Conservation (phyloP, 2,113 vertebrate genomes). For the Eretmochelys imbricata region DNA sequence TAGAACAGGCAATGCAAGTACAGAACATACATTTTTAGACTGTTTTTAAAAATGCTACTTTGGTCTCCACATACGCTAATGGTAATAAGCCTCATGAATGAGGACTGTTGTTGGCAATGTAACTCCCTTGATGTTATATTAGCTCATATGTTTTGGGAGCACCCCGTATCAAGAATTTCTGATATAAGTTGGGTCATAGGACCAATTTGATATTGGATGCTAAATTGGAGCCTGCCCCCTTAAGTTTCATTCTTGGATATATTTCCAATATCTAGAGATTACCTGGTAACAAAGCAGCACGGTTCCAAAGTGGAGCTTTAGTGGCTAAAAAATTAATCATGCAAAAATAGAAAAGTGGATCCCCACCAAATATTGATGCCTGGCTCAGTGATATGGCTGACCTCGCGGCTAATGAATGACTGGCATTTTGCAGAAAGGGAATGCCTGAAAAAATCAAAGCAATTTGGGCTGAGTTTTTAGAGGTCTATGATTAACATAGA, state of each 20-base stretch:
- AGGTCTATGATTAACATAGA: not conserved
- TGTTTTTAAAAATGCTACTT: not conserved
- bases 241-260: not conserved
- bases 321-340: not conserved
- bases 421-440: not conserved
- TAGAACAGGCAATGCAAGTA: not conserved
- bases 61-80: not conserved
- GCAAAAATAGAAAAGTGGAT: not conserved
- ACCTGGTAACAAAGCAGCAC: not conserved
- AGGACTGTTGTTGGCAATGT: not conserved
- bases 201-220: not conserved
- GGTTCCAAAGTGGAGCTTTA: not conserved
- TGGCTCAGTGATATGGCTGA: not conserved
- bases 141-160: not conserved
- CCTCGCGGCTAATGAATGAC: not conserved
- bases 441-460: not conserved
- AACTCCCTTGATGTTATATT: not conserved
- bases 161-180: not conserved
- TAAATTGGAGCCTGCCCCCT: not conserved
- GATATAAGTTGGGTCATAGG: not conserved
- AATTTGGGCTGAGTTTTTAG: not conserved
- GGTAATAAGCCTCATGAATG: not conserved
- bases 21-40: not conserved
- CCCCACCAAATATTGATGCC: not conserved
- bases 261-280: not conserved